These are phyloP conservation scores for Malthinus flaveolus DNA, from an alignment of 2,888 invertebrate genomes.

Conservation along the genomic window DNA sequence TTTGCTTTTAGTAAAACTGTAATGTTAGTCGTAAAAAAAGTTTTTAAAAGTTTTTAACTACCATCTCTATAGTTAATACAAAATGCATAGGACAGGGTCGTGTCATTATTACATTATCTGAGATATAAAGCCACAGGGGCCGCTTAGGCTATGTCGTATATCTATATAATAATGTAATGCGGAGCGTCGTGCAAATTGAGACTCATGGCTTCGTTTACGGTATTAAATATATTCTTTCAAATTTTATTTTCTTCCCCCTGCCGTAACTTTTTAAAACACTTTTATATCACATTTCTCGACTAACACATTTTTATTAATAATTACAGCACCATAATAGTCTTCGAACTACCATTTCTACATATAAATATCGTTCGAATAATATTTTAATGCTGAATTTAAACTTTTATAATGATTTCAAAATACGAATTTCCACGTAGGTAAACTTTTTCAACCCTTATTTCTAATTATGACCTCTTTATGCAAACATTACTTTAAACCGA, in stretches of 20 bases:
- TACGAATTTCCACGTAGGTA: slow-evolving; percentile 16
- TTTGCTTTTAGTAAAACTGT: slow-evolving; percentile 20
- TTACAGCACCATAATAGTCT: not conserved
- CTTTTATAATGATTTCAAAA: slow-evolving; percentile 28
- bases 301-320: not conserved
- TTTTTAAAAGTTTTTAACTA: slow-evolving; percentile 44
- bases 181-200: slow-evolving; percentile 44
- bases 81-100: slow-evolving; percentile 41
- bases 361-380: not conserved
- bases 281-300: slow-evolving; percentile 19
- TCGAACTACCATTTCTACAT: not conserved
- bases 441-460: slow-evolving; percentile 19
- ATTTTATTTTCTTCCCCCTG: slow-evolving; percentile 26
- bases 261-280: slow-evolving; percentile 19
- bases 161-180: slow-evolving; percentile 41
- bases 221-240: slow-evolving; percentile 36
- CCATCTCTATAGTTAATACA: slow-evolving; percentile 44
- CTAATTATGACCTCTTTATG: slow-evolving; percentile 19
- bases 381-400: slow-evolving; percentile 19
- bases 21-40: slow-evolving; percentile 24
- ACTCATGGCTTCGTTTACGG: slow-evolving; percentile 40
- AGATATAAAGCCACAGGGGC: slow-evolving; percentile 42
- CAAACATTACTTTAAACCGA: slow-evolving; percentile 13
- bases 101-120: slow-evolving; percentile 48
- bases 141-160: slow-evolving; percentile 44